Evolutionary conservation across 2,797 vertebrate species (phyloP).

Genomic region (Rhyacichthys aspro): DNA sequence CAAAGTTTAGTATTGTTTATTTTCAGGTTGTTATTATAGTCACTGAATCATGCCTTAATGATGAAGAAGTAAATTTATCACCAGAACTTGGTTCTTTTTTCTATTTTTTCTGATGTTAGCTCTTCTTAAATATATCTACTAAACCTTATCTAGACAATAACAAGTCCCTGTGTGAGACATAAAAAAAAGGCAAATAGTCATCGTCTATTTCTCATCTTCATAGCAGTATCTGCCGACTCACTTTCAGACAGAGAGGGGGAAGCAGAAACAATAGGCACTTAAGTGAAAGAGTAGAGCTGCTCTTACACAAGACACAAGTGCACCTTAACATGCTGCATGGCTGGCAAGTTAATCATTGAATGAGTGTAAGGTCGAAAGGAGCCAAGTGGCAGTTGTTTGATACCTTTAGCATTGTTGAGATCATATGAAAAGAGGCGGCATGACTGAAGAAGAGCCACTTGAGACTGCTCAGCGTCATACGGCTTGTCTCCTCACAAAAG

Average conservation of each 20-base stretch:
- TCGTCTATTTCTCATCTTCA: too few species aligned
- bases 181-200: neutral
- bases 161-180: neutral
- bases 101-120: too few species aligned
- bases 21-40: too few species aligned
- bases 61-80: too few species aligned
- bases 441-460: constrained; percentile 46
- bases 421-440: constrained; percentile 35
- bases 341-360: constrained; percentile 37
- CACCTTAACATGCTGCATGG: constrained; percentile 33
- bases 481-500: constrained; percentile 61
- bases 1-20: too few species aligned
- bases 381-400: constrained; percentile 34
- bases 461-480: constrained; percentile 42
- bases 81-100: too few species aligned
- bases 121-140: too few species aligned
- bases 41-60: too few species aligned
- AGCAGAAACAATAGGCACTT: constrained; percentile 31
- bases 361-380: constrained; percentile 35
- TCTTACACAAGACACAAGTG: constrained; percentile 31
- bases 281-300: constrained; percentile 22
- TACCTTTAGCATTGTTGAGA: constrained; percentile 44
- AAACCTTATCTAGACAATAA: too few species aligned
- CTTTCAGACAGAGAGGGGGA: constrained; percentile 8
- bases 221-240: constrained; percentile 9